Evolutionary conservation across 2,797 vertebrate species (phyloP).

Genomic region (Pseudochirops corinnae): DNA sequence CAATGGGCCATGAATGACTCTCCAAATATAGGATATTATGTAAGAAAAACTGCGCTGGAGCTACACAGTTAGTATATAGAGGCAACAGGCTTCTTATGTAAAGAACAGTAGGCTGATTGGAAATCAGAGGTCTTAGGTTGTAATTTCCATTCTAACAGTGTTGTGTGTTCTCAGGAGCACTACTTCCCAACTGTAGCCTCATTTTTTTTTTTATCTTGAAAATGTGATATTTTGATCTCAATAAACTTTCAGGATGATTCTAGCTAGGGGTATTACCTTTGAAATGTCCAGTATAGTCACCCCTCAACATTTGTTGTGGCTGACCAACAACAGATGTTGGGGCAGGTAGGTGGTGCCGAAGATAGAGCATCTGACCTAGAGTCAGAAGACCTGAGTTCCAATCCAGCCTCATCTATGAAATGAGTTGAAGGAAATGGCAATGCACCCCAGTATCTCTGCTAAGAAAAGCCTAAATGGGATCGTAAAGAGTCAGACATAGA

Average conservation of each 20-base stretch:
- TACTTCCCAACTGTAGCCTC: background rate
- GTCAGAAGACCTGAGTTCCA: background rate
- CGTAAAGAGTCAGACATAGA: background rate
- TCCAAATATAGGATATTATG: conserved; percentile 79
- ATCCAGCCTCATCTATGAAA: background rate
- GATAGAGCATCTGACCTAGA: background rate
- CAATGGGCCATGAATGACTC: conserved; percentile 84
- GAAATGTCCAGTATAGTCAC: conserved; percentile 46
- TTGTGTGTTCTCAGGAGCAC: background rate
- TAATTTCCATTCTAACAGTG: background rate
- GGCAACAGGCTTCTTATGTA: background rate
- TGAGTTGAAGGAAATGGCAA: background rate
- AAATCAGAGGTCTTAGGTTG: background rate
- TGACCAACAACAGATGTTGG: background rate
- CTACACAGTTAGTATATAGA: conserved; percentile 67
- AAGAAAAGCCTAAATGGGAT: background rate
- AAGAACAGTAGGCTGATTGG: background rate
- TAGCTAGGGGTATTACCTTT: background rate
- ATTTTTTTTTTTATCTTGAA: background rate
- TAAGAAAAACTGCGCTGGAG: conserved; percentile 62
- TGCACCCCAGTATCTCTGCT: background rate
- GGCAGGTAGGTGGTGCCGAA: background rate
- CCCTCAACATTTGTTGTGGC: conserved; percentile 52
- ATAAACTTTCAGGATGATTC: background rate
- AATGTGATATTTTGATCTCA: background rate